phyloP scores from a whole-genome alignment of 2,113 vertebrate genomes.

The Leptobrachium ailaonicum region DNA sequence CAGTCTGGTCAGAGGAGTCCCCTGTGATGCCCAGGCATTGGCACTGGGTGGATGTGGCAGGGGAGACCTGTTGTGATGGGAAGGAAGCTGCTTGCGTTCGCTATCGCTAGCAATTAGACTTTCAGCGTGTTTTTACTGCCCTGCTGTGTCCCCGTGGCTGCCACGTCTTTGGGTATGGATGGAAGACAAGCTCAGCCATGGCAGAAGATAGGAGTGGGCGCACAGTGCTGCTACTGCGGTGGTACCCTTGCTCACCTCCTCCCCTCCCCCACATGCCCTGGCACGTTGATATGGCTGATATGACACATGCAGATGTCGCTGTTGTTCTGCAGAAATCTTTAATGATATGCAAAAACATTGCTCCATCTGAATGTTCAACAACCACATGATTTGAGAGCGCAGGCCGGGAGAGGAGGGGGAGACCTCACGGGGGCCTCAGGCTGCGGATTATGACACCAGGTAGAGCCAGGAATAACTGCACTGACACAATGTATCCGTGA shows the following conservation, averaged over 20 bases:
- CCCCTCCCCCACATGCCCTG: conserved; percentile 51
- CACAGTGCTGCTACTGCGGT: not conserved
- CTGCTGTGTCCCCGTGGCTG: not conserved
- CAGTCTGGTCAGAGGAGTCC: conserved; percentile 5
- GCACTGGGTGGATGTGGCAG: conserved; percentile 12
- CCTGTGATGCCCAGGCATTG: not conserved
- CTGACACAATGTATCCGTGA: no score
- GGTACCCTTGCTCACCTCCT: conserved; percentile 62
- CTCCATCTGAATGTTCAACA: conserved; percentile 65
- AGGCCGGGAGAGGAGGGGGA: conserved; percentile 57
- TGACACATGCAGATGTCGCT: conserved; percentile 99
- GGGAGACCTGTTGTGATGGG: conserved; percentile 3
- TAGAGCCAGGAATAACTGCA: no score
- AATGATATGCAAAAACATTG: conserved; percentile 80
- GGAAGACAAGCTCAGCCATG: not conserved
- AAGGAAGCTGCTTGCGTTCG: not conserved
- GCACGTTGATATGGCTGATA: conserved; percentile 53
- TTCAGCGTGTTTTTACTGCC: no score
- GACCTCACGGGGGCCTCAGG: conserved; percentile 24
- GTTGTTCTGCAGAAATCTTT: conserved; percentile 94
- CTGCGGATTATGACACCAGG: no score
- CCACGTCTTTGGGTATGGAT: not conserved
- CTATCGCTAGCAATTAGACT: not conserved
- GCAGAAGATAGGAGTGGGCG: not conserved
- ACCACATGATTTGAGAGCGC: conserved; percentile 18